Conservation (phyloP, 2,113 vertebrate genomes). For the Bothrops jararaca region DNA sequence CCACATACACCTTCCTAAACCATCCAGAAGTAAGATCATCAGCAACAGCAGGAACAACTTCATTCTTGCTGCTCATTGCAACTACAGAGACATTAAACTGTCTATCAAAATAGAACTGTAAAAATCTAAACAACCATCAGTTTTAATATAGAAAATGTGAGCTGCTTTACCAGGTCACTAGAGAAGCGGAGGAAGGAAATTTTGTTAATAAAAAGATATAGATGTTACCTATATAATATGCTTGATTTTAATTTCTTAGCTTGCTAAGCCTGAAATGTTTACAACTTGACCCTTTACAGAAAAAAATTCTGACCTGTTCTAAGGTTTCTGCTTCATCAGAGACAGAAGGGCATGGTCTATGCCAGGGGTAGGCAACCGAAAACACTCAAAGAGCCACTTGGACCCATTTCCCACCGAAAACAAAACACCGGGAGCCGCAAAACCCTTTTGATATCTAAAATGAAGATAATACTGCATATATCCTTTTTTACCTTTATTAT, state of each 20-base stretch:
- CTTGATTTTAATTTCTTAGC: not conserved
- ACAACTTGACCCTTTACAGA: not conserved
- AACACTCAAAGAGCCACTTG: too few relatives aligned
- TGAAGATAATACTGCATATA: too few relatives aligned
- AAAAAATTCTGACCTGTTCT: not conserved
- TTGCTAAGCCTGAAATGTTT: not conserved
- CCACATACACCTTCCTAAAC: not conserved
- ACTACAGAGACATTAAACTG: not conserved
- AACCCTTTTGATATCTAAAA: too few relatives aligned
- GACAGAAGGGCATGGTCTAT: not conserved
- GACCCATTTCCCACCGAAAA: too few relatives aligned
- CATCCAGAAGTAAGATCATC: too few relatives aligned
- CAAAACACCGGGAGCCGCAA: too few relatives aligned
- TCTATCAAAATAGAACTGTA: not conserved
- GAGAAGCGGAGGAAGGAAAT: not conserved
- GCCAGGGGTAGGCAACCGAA: too few relatives aligned
- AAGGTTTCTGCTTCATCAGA: not conserved
- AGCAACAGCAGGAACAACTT: not conserved
- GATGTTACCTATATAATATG: not conserved
- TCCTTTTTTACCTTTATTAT: too few relatives aligned
- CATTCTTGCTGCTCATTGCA: not conserved
- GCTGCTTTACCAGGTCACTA: not conserved
- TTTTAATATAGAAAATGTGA: not conserved
- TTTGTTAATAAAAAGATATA: not conserved
- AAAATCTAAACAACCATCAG: not conserved